A percentile compares a stretch with the other conserved stretches of the same genome.
Conservation (phyloP, 2,888 invertebrate species). For the Eristalinus aeneus region DNA sequence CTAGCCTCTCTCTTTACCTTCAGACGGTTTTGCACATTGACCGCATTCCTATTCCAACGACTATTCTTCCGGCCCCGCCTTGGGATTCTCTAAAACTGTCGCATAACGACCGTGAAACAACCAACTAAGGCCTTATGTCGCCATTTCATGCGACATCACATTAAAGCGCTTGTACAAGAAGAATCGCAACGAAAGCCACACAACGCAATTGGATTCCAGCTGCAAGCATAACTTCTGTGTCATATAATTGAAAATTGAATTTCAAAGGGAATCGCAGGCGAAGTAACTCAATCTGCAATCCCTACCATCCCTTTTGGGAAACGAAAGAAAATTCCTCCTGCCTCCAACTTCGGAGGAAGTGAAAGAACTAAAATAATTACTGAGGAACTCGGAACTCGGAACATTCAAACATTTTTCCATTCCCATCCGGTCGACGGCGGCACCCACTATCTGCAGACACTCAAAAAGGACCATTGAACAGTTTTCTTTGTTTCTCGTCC, state of each 20-base stretch:
- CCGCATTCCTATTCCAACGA: no score
- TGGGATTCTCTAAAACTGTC: no score
- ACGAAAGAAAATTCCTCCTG: not conserved
- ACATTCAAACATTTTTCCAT: not conserved
- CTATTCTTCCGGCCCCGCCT: no score
- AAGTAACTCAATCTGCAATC: not conserved
- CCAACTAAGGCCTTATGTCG: not conserved
- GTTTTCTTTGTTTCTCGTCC: slow-evolving; percentile 39
- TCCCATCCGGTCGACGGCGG: not conserved
- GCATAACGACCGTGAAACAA: not conserved
- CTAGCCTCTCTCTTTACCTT: no score
- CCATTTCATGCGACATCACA: not conserved
- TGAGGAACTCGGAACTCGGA: not conserved
- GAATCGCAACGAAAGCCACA: not conserved
- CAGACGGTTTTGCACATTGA: no score
- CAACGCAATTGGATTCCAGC: not conserved
- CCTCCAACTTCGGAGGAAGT: not conserved
- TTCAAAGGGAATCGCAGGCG: not conserved
- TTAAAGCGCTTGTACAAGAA: not conserved
- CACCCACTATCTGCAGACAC: not conserved
- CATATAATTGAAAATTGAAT: not conserved
- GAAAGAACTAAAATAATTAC: not conserved
- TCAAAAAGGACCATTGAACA: not conserved
- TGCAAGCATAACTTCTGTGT: not conserved
- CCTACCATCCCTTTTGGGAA: not conserved